Percentiles rank a stretch among this genome's conserved stretches.
Evolutionary conservation across 2,888 invertebrate genomes (phyloP).

Genomic region (Ypsolopha scabrella): DNA sequence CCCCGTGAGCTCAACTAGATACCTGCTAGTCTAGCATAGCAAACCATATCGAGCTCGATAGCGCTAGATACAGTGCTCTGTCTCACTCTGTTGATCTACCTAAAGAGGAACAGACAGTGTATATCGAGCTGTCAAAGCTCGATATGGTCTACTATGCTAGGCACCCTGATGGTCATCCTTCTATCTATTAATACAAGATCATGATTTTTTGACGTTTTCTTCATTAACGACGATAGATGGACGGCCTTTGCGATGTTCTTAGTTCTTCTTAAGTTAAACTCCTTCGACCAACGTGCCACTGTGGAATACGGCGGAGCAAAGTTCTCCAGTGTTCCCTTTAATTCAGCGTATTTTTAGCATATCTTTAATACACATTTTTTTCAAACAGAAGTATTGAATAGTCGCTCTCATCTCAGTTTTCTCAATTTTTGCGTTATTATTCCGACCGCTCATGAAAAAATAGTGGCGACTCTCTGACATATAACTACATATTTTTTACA

Average conservation of each 20-base stretch:
- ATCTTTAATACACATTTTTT: background rate
- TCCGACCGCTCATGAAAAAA: no score
- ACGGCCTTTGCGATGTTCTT: slow-evolving; percentile 5
- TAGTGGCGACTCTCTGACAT: no score
- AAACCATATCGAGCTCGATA: no score
- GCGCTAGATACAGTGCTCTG: no score
- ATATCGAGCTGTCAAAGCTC: no score
- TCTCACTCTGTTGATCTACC: no score
- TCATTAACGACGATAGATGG: slow-evolving; percentile 10
- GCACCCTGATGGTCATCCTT: slow-evolving; percentile 12
- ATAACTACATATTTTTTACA: no score
- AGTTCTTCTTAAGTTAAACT: slow-evolving; percentile 12
- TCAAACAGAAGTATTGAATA: background rate
- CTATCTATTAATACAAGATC: slow-evolving; percentile 10
- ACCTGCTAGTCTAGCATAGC: no score
- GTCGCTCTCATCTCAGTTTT: background rate
- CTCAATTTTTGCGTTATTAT: background rate
- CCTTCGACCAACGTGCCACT: slow-evolving; percentile 11
- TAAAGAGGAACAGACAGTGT: no score
- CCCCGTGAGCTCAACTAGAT: slow-evolving; percentile 10
- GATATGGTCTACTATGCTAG: no score
- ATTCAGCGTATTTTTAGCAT: no score
- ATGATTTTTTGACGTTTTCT: background rate
- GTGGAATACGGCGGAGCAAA: slow-evolving; percentile 11
- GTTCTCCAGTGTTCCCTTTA: no score